Base-by-base conservation (phyloP, 2,113 vertebrate species). In the Copsychus sechellarum region DNA sequence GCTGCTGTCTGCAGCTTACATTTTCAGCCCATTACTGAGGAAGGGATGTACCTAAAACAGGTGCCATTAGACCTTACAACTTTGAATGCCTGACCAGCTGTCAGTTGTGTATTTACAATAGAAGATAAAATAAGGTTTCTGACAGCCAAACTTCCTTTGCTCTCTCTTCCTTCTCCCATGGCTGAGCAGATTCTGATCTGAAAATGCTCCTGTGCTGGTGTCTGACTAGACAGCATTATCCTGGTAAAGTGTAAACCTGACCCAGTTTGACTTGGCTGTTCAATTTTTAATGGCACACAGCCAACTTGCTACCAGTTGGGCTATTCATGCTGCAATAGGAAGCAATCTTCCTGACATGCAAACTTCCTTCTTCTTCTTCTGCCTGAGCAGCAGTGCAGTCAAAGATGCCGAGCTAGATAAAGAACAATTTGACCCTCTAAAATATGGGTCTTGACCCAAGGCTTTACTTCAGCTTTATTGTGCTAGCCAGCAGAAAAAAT, bases 251-350 rank as follows among this genome's bases (percentile, higher is more conserved):
- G 66, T 34, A 94, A 96, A 93, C 65, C 93, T 96, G 97, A 94
- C 85, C 73, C 74, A 69, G 56, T 94, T 86, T 95, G 96, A 93
- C 94, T 84, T 78, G 79, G 57, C 79, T 86, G 92, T 74, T 93
- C 65, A 96, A 93, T 95, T 96, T 96, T 90, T 54, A 87, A 71
- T 98, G 97, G 97, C 96, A 95, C 66, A 71, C 47, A 77, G 97
- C 97, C 97, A 98, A 74, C 33, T 94, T 74, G 85, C 96, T 93
- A 96, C 97, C 97, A 96, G 91, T 96, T 96, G 64, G 80, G 97
- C 95, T 98, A 96, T 98, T 98, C 97, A 96, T 88, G 83, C 93
- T 95, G 91, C 95, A 97, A 97, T 98, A 98, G 98, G 97, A 98
- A 98, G 95, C 96, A 89, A 97, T 97, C 96, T 96, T 94, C 83